Base-by-base conservation (phyloP, 2,797 vertebrate genomes). In the Diceros bicornis region DNA sequence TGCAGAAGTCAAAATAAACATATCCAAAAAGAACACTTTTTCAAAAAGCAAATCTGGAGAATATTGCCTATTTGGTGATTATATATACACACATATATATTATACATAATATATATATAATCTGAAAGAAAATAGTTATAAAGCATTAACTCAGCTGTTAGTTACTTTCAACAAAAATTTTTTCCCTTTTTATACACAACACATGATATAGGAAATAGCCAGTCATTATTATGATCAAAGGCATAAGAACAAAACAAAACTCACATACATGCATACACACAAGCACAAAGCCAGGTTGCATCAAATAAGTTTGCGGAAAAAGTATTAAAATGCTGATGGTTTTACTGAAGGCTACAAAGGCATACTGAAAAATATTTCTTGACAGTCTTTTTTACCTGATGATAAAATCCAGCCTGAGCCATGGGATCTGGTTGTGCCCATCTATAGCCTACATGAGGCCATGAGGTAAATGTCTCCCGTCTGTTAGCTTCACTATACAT, bases 401-500 rank as follows among this genome's bases (percentile, higher is more conserved):
- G 99, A 99, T 99, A 99, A 99, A 99, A 99, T 17, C 99, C 99
- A 69, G 99, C 99, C 98, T 99, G 99, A 98, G 99, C 99, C 99
- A 99, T 99, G 12, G 99, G 99, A 98, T 99, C 99, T 21, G 99
- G 99, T 93, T 99, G 99, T 97, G 99, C 99, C 99, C 99, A 99
- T 97, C 99, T 99, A 99, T 99, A 99, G 64, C 99, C 99, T 59
- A 99, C 99, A 72, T 99, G 99, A 97, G 99, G 99, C 99, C 99
- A 99, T 17, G 99, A 99, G 94, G 99, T 99, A 98, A 99, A 99
- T 0, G 99, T 99, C 98, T 99, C 99, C 97, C 99, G 99, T 98
- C 99, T 99, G 98, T 99, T 99, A 92, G 99, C 99, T 99, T 99
- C 99, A 87, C 99, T 99, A 97, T 99, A 99, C 99, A 99, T 99